A percentile compares a stretch with the other conserved stretches of the same genome.
Conservation (phyloP, 2,888 invertebrate species). For the Pseudoips prasinana region DNA sequence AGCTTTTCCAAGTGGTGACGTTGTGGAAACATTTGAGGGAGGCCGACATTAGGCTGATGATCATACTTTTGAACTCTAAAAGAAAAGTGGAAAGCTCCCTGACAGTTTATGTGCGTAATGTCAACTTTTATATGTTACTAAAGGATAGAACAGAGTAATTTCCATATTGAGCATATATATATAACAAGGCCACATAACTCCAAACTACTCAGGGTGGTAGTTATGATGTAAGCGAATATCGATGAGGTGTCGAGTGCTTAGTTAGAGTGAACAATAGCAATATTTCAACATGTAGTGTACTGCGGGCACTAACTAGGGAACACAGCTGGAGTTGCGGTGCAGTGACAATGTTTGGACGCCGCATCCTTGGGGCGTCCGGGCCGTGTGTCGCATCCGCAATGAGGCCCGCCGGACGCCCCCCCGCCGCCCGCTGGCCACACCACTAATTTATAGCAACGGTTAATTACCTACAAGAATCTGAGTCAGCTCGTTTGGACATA, state of each 20-base stretch:
- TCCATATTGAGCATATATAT: too few relatives aligned
- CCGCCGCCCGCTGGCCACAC: slow-evolving; percentile 29
- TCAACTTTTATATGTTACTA: too few relatives aligned
- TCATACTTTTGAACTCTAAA: too few relatives aligned
- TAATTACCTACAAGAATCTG: slow-evolving; percentile 73
- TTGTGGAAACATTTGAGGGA: too few relatives aligned
- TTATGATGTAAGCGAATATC: slow-evolving; percentile 28
- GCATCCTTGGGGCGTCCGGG: slow-evolving; percentile 51
- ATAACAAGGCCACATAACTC: too few relatives aligned
- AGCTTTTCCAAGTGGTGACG: too few relatives aligned
- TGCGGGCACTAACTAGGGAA: slow-evolving; percentile 66
- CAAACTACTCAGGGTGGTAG: too few relatives aligned
- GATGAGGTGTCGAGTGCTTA: slow-evolving; percentile 37
- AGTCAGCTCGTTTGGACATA: slow-evolving; percentile 49
- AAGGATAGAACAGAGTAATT: too few relatives aligned
- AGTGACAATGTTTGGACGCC: slow-evolving; percentile 69
- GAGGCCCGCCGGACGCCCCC: slow-evolving; percentile 42
- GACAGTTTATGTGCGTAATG: too few relatives aligned
- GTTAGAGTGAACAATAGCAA: slow-evolving; percentile 41
- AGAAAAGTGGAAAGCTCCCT: too few relatives aligned
- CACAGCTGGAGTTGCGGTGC: slow-evolving; percentile 70
- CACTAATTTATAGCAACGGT: slow-evolving; percentile 71
- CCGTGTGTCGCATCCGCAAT: slow-evolving; percentile 64
- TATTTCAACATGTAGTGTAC: slow-evolving; percentile 62
- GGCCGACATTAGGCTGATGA: too few relatives aligned